Percentiles rank a stretch among this genome's conserved stretches.
phyloP scores from a whole-genome alignment of 2,888 invertebrate species.

The Galerucella calmariensis region DNA sequence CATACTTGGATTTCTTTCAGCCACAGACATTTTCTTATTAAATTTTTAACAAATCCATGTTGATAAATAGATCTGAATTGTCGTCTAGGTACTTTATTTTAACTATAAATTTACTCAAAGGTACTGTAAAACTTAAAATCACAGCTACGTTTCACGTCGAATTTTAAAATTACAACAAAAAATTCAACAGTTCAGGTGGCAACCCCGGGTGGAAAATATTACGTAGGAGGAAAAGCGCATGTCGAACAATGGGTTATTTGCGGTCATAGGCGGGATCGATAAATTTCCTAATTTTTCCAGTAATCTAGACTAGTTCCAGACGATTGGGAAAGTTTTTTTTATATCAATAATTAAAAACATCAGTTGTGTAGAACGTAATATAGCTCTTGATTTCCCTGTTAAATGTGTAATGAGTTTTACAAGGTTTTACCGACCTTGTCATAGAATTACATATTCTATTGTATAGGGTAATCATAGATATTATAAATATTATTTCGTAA shows the following conservation, averaged over 20 bases:
- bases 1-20: not conserved
- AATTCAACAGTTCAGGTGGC: not conserved
- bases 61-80: too few relatives aligned
- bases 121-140: too few relatives aligned
- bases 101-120: too few relatives aligned
- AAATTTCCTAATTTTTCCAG: constrained; percentile 23
- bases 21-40: not conserved
- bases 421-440: too few relatives aligned
- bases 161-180: not conserved
- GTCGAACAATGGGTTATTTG: constrained; percentile 51
- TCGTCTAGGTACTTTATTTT: too few relatives aligned
- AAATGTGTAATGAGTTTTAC: too few relatives aligned
- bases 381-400: too few relatives aligned
- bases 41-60: too few relatives aligned
- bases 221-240: constrained; percentile 44
- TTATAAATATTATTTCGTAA: too few relatives aligned
- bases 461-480: too few relatives aligned
- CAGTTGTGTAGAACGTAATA: not conserved
- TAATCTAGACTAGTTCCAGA: constrained; percentile 21
- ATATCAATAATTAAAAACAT: not conserved
- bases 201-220: not conserved
- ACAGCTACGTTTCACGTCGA: not conserved
- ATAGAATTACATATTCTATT: too few relatives aligned
- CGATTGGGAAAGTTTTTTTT: not conserved
- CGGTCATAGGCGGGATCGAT: constrained; percentile 47